Percentiles rank a stretch among this genome's conserved stretches.
phyloP scores from a whole-genome alignment of 2,113 vertebrate genomes.

The Zootoca vivipara region DNA sequence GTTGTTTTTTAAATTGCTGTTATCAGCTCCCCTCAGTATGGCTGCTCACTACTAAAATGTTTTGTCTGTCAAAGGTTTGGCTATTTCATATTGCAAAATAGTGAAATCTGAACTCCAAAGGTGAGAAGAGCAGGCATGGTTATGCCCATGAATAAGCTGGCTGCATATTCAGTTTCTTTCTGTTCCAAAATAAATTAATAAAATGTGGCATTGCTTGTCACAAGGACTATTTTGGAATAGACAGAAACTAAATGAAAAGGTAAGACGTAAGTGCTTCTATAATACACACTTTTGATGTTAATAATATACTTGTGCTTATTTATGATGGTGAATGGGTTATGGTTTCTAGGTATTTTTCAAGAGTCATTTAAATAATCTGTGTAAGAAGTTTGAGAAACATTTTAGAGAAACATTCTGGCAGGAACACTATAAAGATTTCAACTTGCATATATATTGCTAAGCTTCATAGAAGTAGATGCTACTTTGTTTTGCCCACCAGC shows the following conservation, averaged over 20 bases:
- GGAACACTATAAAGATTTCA: conserved; percentile 8
- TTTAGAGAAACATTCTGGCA: conserved; percentile 25
- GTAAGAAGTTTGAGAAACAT: not conserved
- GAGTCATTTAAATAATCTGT: not conserved
- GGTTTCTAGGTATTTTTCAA: not conserved
- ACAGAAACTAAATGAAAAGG: not conserved
- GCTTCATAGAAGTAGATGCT: conserved; percentile 29
- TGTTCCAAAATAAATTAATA: not conserved
- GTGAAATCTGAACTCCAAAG: not conserved
- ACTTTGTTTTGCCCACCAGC: not conserved
- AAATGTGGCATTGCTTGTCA: not conserved
- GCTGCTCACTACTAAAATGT: not conserved
- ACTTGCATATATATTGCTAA: conserved; percentile 6
- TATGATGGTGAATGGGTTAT: not conserved
- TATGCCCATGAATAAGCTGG: not conserved
- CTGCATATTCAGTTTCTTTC: not conserved
- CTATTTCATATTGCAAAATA: not conserved
- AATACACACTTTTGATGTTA: not conserved
- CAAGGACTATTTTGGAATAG: not conserved
- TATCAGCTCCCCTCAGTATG: not conserved
- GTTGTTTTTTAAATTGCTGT: no score
- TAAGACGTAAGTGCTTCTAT: no score
- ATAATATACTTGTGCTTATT: not conserved
- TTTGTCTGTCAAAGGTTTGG: not conserved
- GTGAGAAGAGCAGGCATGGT: not conserved